phyloP scores from a whole-genome alignment of 2,888 invertebrate genomes.

The Beris chalybata region DNA sequence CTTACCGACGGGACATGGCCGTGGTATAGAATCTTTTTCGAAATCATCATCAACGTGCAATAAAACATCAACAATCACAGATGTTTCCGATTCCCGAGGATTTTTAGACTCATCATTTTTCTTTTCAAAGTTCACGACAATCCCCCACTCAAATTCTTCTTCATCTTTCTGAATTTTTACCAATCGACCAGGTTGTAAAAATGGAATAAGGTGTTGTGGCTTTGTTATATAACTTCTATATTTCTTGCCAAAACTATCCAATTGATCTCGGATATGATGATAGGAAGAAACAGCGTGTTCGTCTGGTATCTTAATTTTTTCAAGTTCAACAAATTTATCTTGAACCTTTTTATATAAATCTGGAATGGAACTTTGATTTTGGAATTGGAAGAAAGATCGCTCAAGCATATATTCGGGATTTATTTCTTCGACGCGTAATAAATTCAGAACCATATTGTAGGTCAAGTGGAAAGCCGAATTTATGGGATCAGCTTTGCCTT shows the following conservation, averaged over 20 bases:
- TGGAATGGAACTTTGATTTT: slow-evolving; percentile 95
- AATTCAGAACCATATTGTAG: slow-evolving; percentile 98
- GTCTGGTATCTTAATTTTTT: slow-evolving; percentile 67
- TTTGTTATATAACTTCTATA: slow-evolving; percentile 79
- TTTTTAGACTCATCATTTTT: slow-evolving; percentile 59
- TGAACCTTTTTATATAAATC: slow-evolving; percentile 78
- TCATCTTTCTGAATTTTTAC: slow-evolving; percentile 86
- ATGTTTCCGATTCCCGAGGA: slow-evolving; percentile 56
- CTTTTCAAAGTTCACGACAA: slow-evolving; percentile 89
- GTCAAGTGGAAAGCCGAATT: slow-evolving; percentile 99
- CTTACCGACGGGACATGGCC: slow-evolving; percentile 70
- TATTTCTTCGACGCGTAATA: slow-evolving; percentile 96
- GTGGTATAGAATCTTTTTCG: slow-evolving; percentile 63
- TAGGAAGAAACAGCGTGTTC: slow-evolving; percentile 81
- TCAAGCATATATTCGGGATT: slow-evolving; percentile 99
- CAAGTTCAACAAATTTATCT: slow-evolving; percentile 66
- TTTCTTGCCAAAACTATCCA: slow-evolving; percentile 72
- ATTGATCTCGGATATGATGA: slow-evolving; percentile 80
- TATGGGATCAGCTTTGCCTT: slow-evolving; percentile 94
- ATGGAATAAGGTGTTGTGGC: slow-evolving; percentile 88
- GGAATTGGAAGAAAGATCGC: slow-evolving; percentile 97
- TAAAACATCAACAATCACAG: slow-evolving; percentile 77
- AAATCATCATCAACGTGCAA: slow-evolving; percentile 74
- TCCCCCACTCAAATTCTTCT: slow-evolving; percentile 95
- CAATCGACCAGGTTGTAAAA: slow-evolving; percentile 91